These are phyloP conservation scores for Forficula auricularia DNA, from an alignment of 1,140 invertebrate species.

Conservation along the genomic window DNA sequence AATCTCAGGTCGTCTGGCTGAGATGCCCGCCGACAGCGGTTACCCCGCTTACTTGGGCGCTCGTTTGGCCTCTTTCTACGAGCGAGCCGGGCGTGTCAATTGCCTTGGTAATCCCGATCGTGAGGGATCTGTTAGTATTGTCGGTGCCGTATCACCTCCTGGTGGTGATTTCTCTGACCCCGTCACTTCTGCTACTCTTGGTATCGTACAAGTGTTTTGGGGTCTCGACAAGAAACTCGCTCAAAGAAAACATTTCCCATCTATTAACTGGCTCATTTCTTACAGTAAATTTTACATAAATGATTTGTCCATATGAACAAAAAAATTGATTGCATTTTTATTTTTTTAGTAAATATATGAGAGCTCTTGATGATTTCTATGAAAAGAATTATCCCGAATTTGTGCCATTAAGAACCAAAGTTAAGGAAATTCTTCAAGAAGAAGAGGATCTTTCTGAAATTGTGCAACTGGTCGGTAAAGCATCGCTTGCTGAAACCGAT, in stretches of 20 bases:
- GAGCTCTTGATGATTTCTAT: slow-evolving; percentile 96
- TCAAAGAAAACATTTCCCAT: slow-evolving; percentile 99
- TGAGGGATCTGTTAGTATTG: slow-evolving; percentile 96
- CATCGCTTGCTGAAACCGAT: slow-evolving; percentile 93
- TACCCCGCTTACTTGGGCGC: slow-evolving; percentile 98
- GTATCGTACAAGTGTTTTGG: slow-evolving; percentile 99
- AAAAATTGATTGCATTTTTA: slow-evolving; percentile 2
- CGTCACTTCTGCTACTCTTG: slow-evolving; percentile 94
- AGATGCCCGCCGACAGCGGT: slow-evolving; percentile 98
- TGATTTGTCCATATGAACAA: no score
- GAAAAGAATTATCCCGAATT: slow-evolving; percentile 99
- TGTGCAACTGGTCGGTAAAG: slow-evolving; percentile 98
- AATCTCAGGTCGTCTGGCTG: slow-evolving; percentile 98
- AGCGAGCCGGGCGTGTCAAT: slow-evolving; percentile 93
- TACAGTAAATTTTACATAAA: no score
- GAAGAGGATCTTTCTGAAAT: slow-evolving; percentile 99
- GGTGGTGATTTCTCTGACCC: slow-evolving; percentile 99
- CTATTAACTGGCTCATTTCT: slow-evolving; percentile 99
- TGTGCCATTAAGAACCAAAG: slow-evolving; percentile 81
- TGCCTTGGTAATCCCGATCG: slow-evolving; percentile 95
- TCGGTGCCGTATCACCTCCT: slow-evolving; percentile 97
- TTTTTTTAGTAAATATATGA: slow-evolving; percentile 83
- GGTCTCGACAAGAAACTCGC: slow-evolving; percentile 98
- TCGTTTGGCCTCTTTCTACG: slow-evolving; percentile 96
- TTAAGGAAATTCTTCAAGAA: slow-evolving; percentile 94